Evolutionary conservation across 2,888 invertebrate species (phyloP).

Genomic region (Metalampra italica): DNA sequence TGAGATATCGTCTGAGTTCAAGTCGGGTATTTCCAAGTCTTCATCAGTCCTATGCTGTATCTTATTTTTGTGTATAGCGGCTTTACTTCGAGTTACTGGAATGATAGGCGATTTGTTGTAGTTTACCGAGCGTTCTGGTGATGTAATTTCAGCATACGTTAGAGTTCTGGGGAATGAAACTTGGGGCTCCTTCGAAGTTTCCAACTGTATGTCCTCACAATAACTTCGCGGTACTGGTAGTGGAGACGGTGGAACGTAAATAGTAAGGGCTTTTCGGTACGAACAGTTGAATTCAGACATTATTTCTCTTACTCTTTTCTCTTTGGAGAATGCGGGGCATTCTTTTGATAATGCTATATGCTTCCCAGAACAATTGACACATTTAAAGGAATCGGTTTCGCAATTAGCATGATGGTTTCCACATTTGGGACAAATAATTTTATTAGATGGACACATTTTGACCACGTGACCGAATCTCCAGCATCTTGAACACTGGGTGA

Average conservation of each 20-base stretch:
- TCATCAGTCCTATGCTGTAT: no score
- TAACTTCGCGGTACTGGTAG: no score
- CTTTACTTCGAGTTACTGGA: no score
- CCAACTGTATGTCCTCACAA: no score
- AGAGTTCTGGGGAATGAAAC: no score
- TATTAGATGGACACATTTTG: constrained; percentile 13
- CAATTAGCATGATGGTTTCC: constrained; percentile 12
- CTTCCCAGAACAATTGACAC: constrained; percentile 12
- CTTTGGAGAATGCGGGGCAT: constrained; percentile 13
- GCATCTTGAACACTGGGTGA: constrained; percentile 20
- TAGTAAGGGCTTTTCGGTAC: constrained; percentile 9
- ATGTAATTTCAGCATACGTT: no score
- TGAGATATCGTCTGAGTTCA: no score
- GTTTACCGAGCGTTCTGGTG: no score
- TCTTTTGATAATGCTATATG: constrained; percentile 10
- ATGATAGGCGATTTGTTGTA: no score
- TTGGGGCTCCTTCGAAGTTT: no score
- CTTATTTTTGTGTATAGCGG: no score
- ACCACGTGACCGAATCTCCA: constrained; percentile 16
- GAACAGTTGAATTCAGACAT: constrained; percentile 14
- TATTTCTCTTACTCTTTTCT: constrained; percentile 11
- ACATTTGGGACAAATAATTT: constrained; percentile 16
- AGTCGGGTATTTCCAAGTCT: no score
- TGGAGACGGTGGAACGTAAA: constrained; percentile 6
- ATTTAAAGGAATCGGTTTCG: constrained; percentile 7